Conservation (phyloP, 1,140 invertebrate species). For the Argopecten irradians region DNA sequence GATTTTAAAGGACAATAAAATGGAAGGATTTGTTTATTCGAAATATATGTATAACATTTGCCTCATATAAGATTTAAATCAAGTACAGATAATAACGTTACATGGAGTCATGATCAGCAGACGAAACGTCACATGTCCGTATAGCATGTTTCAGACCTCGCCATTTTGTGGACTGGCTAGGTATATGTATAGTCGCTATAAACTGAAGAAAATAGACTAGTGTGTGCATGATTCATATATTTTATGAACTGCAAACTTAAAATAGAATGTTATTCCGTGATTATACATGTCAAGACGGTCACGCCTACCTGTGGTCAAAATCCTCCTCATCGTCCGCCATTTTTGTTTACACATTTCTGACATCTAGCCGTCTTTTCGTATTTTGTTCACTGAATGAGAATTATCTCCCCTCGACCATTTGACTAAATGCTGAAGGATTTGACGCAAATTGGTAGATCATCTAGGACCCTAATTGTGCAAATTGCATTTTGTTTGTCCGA, state of each 20-base stretch:
- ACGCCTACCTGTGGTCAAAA: conserved; percentile 14
- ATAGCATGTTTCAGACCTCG: too few species aligned
- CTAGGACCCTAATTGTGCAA: too few species aligned
- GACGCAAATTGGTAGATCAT: too few species aligned
- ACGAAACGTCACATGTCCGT: conserved; percentile 17
- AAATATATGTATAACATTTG: too few species aligned
- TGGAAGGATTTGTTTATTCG: too few species aligned
- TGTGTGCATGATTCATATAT: background rate
- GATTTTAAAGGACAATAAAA: too few species aligned
- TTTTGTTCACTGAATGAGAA: too few species aligned
- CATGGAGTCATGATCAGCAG: background rate
- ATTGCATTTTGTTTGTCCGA: too few species aligned
- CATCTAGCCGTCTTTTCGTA: background rate
- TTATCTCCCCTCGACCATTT: too few species aligned
- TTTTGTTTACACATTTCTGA: conserved; percentile 17
- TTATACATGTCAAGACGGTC: background rate
- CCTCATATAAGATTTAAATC: too few species aligned
- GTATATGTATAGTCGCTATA: background rate
- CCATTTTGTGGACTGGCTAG: background rate
- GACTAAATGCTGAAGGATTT: too few species aligned
- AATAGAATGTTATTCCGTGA: background rate
- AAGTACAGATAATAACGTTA: too few species aligned
- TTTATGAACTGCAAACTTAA: background rate
- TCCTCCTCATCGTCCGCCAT: background rate
- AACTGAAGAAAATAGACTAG: background rate